A percentile compares a stretch with the other conserved stretches of the same genome.
Conservation (phyloP, 2,113 vertebrate genomes). For the Mola mola region DNA sequence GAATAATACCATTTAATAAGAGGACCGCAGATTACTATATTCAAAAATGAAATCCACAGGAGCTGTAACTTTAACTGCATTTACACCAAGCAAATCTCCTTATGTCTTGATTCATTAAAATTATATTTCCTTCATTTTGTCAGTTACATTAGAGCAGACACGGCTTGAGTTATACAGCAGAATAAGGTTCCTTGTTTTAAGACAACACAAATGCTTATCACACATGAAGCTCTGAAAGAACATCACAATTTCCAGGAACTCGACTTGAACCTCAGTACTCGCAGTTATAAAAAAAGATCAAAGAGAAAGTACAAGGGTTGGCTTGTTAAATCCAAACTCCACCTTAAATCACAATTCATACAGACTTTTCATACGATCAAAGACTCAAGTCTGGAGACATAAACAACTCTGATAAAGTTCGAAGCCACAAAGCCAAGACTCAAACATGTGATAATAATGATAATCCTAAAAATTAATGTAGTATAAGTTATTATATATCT, state of each 20-base stretch:
- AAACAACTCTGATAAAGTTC: conserved; percentile 63
- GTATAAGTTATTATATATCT: too few species aligned
- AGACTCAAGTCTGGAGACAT: conserved; percentile 48
- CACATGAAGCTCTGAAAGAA: conserved; percentile 42
- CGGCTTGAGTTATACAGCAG: not conserved
- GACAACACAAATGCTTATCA: conserved; percentile 23
- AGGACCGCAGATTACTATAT: too few species aligned
- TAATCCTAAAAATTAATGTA: too few species aligned
- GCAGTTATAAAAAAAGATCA: conserved; percentile 62
- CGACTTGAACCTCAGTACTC: conserved; percentile 15
- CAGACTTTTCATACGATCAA: conserved; percentile 63
- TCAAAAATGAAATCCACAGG: too few species aligned
- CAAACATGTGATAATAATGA: too few species aligned
- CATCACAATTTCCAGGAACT: conserved; percentile 38
- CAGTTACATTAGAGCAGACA: conserved; percentile 1
- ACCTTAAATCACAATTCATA: conserved; percentile 64
- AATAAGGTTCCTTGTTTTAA: conserved; percentile 19
- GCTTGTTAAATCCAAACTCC: conserved; percentile 66
- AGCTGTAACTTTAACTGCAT: too few species aligned
- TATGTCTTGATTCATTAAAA: too few species aligned
- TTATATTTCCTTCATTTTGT: not conserved
- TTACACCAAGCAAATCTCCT: too few species aligned
- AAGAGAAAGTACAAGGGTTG: conserved; percentile 50
- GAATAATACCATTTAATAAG: too few species aligned
- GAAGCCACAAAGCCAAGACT: conserved; percentile 40